Evolutionary conservation across 1,140 invertebrate genomes (phyloP).

Genomic region (Chrysoperla carnea): DNA sequence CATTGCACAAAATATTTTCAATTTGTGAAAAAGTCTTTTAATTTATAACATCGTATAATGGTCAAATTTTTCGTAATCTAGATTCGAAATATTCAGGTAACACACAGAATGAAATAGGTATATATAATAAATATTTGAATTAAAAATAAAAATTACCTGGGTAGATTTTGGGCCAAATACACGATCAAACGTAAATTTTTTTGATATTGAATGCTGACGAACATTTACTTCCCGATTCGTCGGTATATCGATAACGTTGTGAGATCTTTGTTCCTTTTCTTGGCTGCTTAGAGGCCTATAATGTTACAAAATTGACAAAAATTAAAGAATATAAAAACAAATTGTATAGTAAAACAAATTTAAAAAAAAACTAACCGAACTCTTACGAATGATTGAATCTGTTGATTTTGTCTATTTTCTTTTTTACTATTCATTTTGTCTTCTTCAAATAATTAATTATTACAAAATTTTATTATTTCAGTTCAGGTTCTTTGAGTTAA

Average conservation of each 20-base stretch:
- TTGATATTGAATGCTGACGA: conserved; percentile 50
- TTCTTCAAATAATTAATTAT: too few species aligned
- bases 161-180: conserved; percentile 60
- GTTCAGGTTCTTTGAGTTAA: too few species aligned
- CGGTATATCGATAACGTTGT: conserved; percentile 48
- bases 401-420: conserved; percentile 45
- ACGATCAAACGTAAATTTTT: conserved; percentile 80
- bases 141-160: conserved; percentile 49
- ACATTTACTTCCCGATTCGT: conserved; percentile 51
- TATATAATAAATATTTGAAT: too few species aligned
- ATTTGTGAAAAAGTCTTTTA: too few species aligned
- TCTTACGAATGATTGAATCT: conserved; percentile 77
- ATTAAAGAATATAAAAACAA: too few species aligned
- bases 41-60: too few species aligned
- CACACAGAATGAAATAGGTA: too few species aligned
- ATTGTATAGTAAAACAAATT: conserved; percentile 5
- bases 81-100: too few species aligned
- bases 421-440: conserved; percentile 1
- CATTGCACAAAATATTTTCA: too few species aligned
- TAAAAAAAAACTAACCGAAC: conserved; percentile 47
- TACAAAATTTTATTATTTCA: too few species aligned
- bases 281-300: conserved; percentile 57
- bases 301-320: conserved; percentile 14
- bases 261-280: conserved; percentile 48
- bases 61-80: too few species aligned